phyloP scores from a whole-genome alignment of 1,140 invertebrate genomes.

The Magallana gigas region DNA sequence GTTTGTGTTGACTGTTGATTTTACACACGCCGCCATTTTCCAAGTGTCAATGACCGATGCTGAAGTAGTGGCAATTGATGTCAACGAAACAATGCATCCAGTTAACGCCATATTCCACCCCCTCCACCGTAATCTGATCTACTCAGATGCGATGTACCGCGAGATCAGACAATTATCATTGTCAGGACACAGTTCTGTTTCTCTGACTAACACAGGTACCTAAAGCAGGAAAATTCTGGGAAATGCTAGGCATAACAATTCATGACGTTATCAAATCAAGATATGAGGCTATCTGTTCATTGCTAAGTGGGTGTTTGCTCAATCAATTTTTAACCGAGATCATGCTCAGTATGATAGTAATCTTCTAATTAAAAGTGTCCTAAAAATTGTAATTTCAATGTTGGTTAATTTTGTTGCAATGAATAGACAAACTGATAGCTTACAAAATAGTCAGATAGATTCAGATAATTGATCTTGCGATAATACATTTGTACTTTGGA shows the following conservation, averaged over 20 bases:
- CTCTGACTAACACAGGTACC: constrained; percentile 29
- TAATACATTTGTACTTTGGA: no score
- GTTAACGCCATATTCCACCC: constrained; percentile 22
- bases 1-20: constrained; percentile 21
- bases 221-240: neutral
- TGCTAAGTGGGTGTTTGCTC: neutral
- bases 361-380: neutral
- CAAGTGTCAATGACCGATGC: constrained; percentile 16
- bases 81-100: neutral
- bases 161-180: neutral
- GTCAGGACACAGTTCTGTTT: neutral
- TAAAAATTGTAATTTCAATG: no score
- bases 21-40: constrained; percentile 31
- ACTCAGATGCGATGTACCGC: neutral
- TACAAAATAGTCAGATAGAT: no score
- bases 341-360: neutral
- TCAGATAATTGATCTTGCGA: no score
- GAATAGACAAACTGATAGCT: no score
- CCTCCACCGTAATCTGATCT: neutral
- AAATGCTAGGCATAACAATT: no score
- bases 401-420: no score
- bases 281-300: no score
- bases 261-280: no score
- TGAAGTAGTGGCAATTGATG: constrained; percentile 4
- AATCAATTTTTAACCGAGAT: no score